Conservation (phyloP, 2,888 invertebrate species). For the Zaprionus lineosus region DNA sequence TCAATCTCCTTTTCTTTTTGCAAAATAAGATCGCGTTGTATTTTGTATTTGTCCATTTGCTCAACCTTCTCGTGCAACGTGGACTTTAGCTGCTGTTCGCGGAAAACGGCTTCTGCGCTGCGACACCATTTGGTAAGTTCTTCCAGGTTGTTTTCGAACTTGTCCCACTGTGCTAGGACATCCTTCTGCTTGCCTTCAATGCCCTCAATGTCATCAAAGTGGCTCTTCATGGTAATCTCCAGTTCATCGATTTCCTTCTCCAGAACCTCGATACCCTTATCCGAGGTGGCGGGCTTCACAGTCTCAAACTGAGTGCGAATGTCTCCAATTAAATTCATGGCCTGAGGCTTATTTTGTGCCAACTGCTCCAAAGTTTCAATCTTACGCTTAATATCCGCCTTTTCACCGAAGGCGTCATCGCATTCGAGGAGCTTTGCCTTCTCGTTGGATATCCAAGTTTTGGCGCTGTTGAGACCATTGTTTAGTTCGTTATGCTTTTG, state of each 20-base stretch:
- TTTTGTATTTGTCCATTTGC: slow-evolving; percentile 88
- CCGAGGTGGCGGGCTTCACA: slow-evolving; percentile 91
- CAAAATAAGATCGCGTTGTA: slow-evolving; percentile 89
- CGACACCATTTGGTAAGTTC: slow-evolving; percentile 93
- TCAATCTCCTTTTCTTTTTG: slow-evolving; percentile 93
- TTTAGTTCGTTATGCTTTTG: slow-evolving; percentile 92
- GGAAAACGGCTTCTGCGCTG: slow-evolving; percentile 91
- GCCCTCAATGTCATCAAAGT: slow-evolving; percentile 87
- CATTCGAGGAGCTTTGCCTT: slow-evolving; percentile 91
- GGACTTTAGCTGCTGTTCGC: slow-evolving; percentile 92
- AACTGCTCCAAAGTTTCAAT: slow-evolving; percentile 86
- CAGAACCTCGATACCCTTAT: slow-evolving; percentile 89
- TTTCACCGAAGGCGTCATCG: slow-evolving; percentile 92
- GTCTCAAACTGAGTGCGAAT: slow-evolving; percentile 87
- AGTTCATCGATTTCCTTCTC: slow-evolving; percentile 89
- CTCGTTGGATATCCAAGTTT: slow-evolving; percentile 91
- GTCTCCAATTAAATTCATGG: slow-evolving; percentile 86
- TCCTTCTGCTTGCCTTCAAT: slow-evolving; percentile 89
- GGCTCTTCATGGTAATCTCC: slow-evolving; percentile 87
- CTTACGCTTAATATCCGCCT: slow-evolving; percentile 90
- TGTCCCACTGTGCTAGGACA: slow-evolving; percentile 91
- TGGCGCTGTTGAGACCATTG: slow-evolving; percentile 88
- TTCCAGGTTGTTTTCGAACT: slow-evolving; percentile 92
- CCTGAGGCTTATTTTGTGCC: slow-evolving; percentile 87
- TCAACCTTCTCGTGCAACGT: slow-evolving; percentile 91